Evolutionary conservation across 2,113 vertebrate species (phyloP).

Genomic region (Nibea coibor): DNA sequence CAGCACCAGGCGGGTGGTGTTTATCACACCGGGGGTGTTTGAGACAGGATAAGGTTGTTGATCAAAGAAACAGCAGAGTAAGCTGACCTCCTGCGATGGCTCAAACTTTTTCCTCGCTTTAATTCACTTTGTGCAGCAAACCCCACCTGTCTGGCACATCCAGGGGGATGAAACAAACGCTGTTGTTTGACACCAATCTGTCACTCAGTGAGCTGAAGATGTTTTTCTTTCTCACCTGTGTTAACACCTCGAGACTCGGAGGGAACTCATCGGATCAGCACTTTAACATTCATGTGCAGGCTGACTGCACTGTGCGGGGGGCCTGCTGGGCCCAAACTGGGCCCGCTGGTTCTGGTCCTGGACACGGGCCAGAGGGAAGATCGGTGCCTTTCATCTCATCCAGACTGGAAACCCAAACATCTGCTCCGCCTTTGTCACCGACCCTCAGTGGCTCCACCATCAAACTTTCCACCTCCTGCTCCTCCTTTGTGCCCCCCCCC

Average conservation of each 20-base stretch:
- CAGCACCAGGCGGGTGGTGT: conserved; percentile 51
- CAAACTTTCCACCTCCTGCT: conserved; percentile 65
- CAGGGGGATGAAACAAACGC: conserved; percentile 45
- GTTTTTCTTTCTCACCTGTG: conserved; percentile 35
- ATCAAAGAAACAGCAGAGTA: conserved; percentile 47
- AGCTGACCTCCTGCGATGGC: conserved; percentile 17
- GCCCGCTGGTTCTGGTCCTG: conserved; percentile 30
- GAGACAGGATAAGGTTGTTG: conserved; percentile 28
- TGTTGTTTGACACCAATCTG: conserved; percentile 56
- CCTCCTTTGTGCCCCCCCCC: conserved; percentile 53
- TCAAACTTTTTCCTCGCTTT: not conserved
- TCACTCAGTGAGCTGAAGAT: conserved; percentile 28
- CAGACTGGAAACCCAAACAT: conserved; percentile 71
- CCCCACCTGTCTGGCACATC: conserved; percentile 42
- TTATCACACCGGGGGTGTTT: conserved; percentile 21
- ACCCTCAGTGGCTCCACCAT: conserved; percentile 24
- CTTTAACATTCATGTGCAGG: conserved; percentile 39
- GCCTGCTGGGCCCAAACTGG: conserved; percentile 57
- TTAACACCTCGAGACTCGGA: not conserved
- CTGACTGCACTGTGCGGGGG: conserved; percentile 1
- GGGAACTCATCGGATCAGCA: conserved; percentile 16
- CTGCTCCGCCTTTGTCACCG: conserved; percentile 73
- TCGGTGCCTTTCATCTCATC: conserved; percentile 68
- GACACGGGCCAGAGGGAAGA: conserved; percentile 42
- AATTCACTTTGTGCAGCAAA: not conserved